phyloP scores from a whole-genome alignment of 2,888 invertebrate species.

The Orthonevra nobilis region DNA sequence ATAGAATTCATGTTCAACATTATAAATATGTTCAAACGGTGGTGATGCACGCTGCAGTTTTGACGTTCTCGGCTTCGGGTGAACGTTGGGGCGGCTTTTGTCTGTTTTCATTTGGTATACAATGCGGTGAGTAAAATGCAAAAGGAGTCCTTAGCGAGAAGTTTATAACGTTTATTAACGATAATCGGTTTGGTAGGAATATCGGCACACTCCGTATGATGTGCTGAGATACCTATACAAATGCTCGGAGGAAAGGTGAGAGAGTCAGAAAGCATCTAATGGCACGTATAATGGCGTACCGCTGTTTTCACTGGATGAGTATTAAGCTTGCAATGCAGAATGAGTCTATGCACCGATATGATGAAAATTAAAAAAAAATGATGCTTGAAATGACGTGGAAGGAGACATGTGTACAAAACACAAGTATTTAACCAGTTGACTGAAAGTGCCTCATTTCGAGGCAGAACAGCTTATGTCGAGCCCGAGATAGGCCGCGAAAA shows the following conservation, averaged over 20 bases:
- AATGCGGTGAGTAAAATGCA: slow-evolving; percentile 34
- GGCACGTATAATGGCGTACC: slow-evolving; percentile 43
- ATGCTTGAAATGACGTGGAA: no score
- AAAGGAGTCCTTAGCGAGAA: slow-evolving; percentile 44
- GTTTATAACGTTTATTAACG: slow-evolving; percentile 50
- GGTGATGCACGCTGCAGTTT: background rate
- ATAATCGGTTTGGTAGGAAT: slow-evolving; percentile 54
- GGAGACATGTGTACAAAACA: no score
- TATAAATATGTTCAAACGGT: slow-evolving; percentile 25
- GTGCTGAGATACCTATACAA: slow-evolving; percentile 19
- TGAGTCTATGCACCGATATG: background rate
- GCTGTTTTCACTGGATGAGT: slow-evolving; percentile 16
- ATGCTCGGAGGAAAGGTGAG: background rate
- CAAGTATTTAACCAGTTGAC: no score
- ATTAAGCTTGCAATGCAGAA: no score
- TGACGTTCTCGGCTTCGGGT: background rate
- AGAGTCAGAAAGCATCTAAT: slow-evolving; percentile 20
- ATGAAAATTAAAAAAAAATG: no score
- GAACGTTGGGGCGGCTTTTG: background rate
- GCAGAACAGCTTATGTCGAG: no score
- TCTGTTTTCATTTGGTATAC: slow-evolving; percentile 18
- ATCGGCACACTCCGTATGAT: slow-evolving; percentile 36
- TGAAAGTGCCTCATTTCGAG: no score
- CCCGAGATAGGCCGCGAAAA: no score
- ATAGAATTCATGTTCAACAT: slow-evolving; percentile 28